These are phyloP conservation scores for Hesperophylax magnus DNA, from an alignment of 1,140 invertebrate genomes.

Conservation along the genomic window DNA sequence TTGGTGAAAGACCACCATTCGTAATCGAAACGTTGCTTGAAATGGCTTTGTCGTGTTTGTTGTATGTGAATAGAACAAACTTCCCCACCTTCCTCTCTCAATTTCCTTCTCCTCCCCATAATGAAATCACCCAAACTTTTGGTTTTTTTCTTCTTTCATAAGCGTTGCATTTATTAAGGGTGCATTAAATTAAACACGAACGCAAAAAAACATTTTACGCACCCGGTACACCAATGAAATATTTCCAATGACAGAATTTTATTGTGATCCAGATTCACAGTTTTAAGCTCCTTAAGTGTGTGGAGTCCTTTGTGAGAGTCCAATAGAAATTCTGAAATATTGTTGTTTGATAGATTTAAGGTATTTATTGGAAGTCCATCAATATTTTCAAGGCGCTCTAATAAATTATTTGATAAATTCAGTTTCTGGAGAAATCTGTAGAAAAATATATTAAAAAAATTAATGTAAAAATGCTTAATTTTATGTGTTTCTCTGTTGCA, in stretches of 20 bases:
- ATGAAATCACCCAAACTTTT: too few relatives aligned
- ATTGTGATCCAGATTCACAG: constrained; percentile 66
- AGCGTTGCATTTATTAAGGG: too few relatives aligned
- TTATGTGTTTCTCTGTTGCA: too few relatives aligned
- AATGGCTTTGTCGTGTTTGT: too few relatives aligned
- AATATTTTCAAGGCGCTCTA: constrained; percentile 65
- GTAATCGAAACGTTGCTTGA: too few relatives aligned
- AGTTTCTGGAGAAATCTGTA: constrained; percentile 64
- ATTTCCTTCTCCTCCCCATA: too few relatives aligned
- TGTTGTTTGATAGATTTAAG: constrained; percentile 66
- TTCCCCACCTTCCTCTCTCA: too few relatives aligned
- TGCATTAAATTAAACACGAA: too few relatives aligned
- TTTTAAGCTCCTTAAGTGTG: constrained; percentile 64
- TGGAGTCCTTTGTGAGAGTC: constrained; percentile 60
- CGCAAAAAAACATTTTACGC: neutral
- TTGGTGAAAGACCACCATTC: too few relatives aligned
- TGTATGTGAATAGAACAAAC: too few relatives aligned
- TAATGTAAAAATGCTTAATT: too few relatives aligned
- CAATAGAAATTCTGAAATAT: constrained; percentile 64
- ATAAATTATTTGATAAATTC: constrained; percentile 66
- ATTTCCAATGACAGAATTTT: constrained; percentile 65
- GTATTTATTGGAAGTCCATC: constrained; percentile 62
- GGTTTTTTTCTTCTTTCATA: too few relatives aligned
- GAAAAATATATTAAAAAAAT: constrained; percentile 1
- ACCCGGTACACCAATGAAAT: constrained; percentile 64